These are phyloP conservation scores for Corydoras sp. DNA, from an alignment of 2,113 vertebrate species.

Conservation along the genomic window DNA sequence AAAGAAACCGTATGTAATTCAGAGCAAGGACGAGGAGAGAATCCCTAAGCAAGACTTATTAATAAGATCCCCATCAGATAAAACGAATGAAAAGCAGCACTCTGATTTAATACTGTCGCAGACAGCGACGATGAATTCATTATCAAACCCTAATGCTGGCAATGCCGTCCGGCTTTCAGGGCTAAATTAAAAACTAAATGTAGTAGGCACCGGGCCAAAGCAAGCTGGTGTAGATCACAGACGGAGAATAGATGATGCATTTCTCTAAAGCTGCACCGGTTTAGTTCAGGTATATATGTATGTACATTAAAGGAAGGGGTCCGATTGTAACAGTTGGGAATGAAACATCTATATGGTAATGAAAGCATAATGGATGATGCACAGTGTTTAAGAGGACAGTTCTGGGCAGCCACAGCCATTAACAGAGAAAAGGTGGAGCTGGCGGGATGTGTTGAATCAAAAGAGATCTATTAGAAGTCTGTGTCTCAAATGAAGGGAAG, in stretches of 20 bases:
- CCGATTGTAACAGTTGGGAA: conserved; percentile 18
- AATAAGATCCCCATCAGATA: conserved; percentile 35
- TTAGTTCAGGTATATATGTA: conserved; percentile 5
- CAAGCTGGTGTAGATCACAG: conserved; percentile 21
- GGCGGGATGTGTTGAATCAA: conserved; percentile 23
- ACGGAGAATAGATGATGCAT: conserved; percentile 30
- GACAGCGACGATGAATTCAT: conserved; percentile 41
- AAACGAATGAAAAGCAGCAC: conserved; percentile 39
- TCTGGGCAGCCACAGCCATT: conserved; percentile 15
- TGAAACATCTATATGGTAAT: conserved; percentile 14
- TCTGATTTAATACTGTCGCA: conserved; percentile 43
- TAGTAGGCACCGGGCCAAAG: conserved; percentile 5
- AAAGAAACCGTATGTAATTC: conserved; percentile 29
- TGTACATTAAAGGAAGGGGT: background rate
- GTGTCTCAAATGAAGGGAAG: conserved; percentile 23
- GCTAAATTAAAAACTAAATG: conserved; percentile 42
- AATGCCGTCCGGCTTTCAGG: conserved; percentile 31
- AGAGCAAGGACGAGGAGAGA: conserved; percentile 12
- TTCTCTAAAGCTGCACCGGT: conserved; percentile 5
- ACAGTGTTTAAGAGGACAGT: background rate
- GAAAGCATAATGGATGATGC: conserved; percentile 16
- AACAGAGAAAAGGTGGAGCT: conserved; percentile 17
- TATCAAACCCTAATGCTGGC: conserved; percentile 34
- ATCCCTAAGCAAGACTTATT: conserved; percentile 22
- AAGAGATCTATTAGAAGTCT: conserved; percentile 29